Evolutionary conservation across 2,797 vertebrate species (phyloP).

Genomic region (Rhadinocentrus ornatus): DNA sequence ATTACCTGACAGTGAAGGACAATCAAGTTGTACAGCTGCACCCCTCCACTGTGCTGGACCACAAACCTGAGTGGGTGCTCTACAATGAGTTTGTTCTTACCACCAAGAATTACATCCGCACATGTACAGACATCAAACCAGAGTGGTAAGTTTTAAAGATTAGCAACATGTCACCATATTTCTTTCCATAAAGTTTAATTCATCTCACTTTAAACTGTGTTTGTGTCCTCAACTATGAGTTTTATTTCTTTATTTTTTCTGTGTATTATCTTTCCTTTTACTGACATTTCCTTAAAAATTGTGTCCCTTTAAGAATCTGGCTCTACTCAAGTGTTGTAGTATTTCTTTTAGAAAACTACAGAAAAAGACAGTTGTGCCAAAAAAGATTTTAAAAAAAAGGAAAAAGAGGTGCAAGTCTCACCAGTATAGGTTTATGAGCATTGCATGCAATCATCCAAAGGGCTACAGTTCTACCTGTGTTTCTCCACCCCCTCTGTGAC

Average conservation of each 20-base stretch:
- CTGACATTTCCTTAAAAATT: not conserved
- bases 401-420: not conserved
- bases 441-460: not conserved
- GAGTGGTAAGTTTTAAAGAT: constrained; percentile 88
- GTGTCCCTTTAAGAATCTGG: not conserved
- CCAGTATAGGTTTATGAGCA: not conserved
- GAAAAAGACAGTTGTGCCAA: not conserved
- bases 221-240: not conserved
- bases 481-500: constrained; percentile 14
- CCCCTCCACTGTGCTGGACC: constrained; percentile 97
- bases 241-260: not conserved
- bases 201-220: not conserved
- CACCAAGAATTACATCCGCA: constrained; percentile 99
- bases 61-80: constrained; percentile 99
- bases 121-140: constrained; percentile 97
- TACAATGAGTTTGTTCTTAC: constrained; percentile 99
- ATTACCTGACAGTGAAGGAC: constrained; percentile 98
- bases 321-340: constrained; percentile 1
- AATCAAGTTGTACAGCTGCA: constrained; percentile 99
- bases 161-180: not conserved
- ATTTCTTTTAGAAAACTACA: constrained; percentile 1
- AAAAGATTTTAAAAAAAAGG: not conserved
- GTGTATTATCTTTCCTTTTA: not conserved
- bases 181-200: not conserved
- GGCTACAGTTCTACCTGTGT: not conserved